A percentile compares a stretch with the other conserved stretches of the same genome.
These are phyloP conservation scores for Neogobius melanostomus DNA, from an alignment of 2,113 vertebrate species.

Conservation along the genomic window DNA sequence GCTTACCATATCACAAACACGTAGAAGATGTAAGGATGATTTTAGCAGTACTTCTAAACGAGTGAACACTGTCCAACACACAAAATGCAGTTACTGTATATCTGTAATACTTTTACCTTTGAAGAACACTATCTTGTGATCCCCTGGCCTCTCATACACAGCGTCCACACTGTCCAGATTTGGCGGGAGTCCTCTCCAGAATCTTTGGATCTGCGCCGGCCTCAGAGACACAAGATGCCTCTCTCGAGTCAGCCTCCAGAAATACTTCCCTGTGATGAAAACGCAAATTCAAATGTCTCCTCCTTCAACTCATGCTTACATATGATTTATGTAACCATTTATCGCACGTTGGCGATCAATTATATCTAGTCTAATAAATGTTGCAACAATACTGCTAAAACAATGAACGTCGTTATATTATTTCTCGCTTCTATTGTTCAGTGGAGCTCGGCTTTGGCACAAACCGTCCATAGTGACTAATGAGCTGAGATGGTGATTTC, in stretches of 20 bases:
- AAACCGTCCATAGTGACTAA: background rate
- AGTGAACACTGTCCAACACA: background rate
- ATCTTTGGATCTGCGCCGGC: constrained; percentile 87
- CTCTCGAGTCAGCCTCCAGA: constrained; percentile 88
- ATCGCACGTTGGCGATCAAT: background rate
- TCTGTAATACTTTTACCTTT: constrained; percentile 78
- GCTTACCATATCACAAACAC: background rate
- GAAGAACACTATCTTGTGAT: constrained; percentile 92
- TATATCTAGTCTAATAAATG: background rate
- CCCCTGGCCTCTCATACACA: constrained; percentile 83
- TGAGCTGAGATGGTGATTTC: constrained; percentile 19
- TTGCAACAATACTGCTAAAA: background rate
- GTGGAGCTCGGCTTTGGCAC: background rate
- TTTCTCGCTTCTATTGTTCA: background rate
- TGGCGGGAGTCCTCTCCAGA: constrained; percentile 86
- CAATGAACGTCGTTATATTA: background rate
- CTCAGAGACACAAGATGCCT: constrained; percentile 87
- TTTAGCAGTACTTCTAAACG: background rate
- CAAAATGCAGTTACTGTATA: background rate
- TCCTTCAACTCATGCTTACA: background rate
- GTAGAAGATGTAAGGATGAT: background rate
- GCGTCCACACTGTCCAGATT: constrained; percentile 86
- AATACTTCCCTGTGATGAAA: constrained; percentile 82
- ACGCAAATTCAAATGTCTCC: background rate
- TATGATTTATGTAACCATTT: constrained; percentile 5